phyloP scores from a whole-genome alignment of 2,113 vertebrate species.

The Cyphomyrus discorhynchus region DNA sequence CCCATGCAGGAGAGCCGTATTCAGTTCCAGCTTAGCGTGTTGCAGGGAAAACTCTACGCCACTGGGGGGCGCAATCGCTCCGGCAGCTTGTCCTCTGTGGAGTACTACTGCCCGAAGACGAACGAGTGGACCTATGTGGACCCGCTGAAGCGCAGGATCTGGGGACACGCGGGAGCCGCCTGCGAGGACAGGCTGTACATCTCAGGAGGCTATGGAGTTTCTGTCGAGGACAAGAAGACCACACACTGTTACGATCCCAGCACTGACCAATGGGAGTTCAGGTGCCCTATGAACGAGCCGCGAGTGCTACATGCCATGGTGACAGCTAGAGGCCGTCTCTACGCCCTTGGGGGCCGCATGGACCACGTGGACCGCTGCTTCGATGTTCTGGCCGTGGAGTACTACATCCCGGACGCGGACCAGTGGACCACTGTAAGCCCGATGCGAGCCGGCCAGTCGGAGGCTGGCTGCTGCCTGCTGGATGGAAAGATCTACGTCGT shows the following conservation, averaged over 20 bases:
- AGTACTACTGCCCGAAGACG: slow-evolving; percentile 81
- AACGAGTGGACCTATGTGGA: slow-evolving; percentile 86
- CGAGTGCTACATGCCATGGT: slow-evolving; percentile 90
- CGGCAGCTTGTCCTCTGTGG: slow-evolving; percentile 85
- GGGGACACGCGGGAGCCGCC: slow-evolving; percentile 85
- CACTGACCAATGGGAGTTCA: slow-evolving; percentile 80
- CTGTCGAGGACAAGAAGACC: slow-evolving; percentile 87
- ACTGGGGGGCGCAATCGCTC: slow-evolving; percentile 89
- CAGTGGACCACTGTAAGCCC: slow-evolving; percentile 91
- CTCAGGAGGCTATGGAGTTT: slow-evolving; percentile 88
- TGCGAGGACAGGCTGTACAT: slow-evolving; percentile 74
- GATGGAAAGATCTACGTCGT: slow-evolving; percentile 84
- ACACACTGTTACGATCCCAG: slow-evolving; percentile 81
- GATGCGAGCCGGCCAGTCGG: slow-evolving; percentile 88
- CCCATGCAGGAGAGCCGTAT: slow-evolving; percentile 91
- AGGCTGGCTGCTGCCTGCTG: slow-evolving; percentile 84
- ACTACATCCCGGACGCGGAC: slow-evolving; percentile 79
- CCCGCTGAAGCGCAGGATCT: slow-evolving; percentile 82
- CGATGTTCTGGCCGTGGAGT: slow-evolving; percentile 84
- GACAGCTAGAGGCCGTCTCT: slow-evolving; percentile 61
- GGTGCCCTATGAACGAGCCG: slow-evolving; percentile 85
- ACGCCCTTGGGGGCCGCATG: slow-evolving; percentile 87
- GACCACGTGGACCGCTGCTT: slow-evolving; percentile 95
- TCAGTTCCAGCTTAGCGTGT: slow-evolving; percentile 85
- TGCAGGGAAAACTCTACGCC: slow-evolving; percentile 76